Conservation (phyloP, 2,888 invertebrate species). For the Phaedon cochleariae region DNA sequence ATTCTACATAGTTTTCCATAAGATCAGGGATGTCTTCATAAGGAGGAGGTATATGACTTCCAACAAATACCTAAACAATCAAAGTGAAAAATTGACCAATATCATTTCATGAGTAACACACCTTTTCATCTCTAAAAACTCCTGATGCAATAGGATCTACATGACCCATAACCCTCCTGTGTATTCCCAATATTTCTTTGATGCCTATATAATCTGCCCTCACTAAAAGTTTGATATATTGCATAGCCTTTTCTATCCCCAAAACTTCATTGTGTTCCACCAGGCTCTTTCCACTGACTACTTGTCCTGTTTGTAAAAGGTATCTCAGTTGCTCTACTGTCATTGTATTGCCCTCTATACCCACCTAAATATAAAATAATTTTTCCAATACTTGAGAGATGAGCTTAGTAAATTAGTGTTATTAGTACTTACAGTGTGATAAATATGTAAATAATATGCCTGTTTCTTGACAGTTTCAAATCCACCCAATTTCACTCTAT, state of each 20-base stretch:
- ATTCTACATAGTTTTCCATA: conserved; percentile 89
- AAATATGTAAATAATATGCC: conserved; percentile 95
- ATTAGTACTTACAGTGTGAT: conserved; percentile 76
- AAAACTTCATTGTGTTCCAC: conserved; percentile 97
- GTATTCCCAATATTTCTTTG: conserved; percentile 91
- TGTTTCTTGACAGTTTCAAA: conserved; percentile 90
- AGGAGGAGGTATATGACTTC: conserved; percentile 92
- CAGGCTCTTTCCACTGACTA: conserved; percentile 89
- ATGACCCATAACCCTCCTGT: conserved; percentile 90
- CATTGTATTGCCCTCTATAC: conserved; percentile 98
- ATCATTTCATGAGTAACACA: conserved; percentile 34
- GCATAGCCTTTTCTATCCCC: conserved; percentile 93
- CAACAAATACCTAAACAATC: conserved; percentile 79
- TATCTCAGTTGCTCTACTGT: conserved; percentile 90
- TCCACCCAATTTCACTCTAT: conserved; percentile 80
- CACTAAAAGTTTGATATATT: conserved; percentile 84
- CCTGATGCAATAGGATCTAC: conserved; percentile 95
- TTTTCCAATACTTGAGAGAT: background rate
- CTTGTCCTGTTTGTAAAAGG: conserved; percentile 89
- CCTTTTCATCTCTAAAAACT: conserved; percentile 82
- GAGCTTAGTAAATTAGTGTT: background rate
- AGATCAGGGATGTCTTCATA: conserved; percentile 82
- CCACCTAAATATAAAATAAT: conserved; percentile 64
- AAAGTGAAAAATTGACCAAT: background rate
- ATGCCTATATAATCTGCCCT: conserved; percentile 81